Conservation (phyloP, 2,113 vertebrate species). For the Bufo bufo region DNA sequence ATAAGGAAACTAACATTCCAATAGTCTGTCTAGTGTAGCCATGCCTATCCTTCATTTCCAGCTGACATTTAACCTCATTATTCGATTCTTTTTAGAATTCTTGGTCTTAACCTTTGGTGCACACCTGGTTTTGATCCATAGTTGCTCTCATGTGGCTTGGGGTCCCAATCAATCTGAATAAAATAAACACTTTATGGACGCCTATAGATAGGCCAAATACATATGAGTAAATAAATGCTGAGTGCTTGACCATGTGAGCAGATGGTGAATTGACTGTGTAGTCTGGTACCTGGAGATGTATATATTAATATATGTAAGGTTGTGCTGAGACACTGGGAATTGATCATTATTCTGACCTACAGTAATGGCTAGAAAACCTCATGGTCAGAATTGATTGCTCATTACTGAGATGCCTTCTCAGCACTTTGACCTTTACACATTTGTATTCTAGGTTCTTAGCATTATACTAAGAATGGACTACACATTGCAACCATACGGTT, state of each 20-base stretch:
- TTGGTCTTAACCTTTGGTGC: neutral
- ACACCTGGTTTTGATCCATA: neutral
- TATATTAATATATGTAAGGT: constrained; percentile 13
- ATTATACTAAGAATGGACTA: neutral
- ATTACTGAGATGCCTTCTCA: neutral
- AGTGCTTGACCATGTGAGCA: neutral
- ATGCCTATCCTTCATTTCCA: too few relatives aligned
- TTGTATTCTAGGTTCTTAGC: neutral
- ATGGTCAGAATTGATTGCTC: neutral
- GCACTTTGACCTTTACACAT: neutral
- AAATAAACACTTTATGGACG: neutral
- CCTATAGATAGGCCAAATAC: neutral
- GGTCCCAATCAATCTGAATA: neutral
- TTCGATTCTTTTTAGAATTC: neutral
- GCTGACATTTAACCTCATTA: neutral
- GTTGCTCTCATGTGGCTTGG: neutral
- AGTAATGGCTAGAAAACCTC: neutral
- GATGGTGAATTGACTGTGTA: neutral
- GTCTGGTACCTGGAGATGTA: neutral
- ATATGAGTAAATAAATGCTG: neutral
- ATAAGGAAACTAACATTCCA: too few relatives aligned
- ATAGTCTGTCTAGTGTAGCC: too few relatives aligned
- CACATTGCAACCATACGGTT: neutral
- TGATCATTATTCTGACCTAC: neutral
- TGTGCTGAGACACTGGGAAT: constrained; percentile 10